Percentiles rank a stretch among this genome's conserved stretches.
Evolutionary conservation across 1,140 invertebrate genomes (phyloP).

Genomic region (Streblospio benedicti): DNA sequence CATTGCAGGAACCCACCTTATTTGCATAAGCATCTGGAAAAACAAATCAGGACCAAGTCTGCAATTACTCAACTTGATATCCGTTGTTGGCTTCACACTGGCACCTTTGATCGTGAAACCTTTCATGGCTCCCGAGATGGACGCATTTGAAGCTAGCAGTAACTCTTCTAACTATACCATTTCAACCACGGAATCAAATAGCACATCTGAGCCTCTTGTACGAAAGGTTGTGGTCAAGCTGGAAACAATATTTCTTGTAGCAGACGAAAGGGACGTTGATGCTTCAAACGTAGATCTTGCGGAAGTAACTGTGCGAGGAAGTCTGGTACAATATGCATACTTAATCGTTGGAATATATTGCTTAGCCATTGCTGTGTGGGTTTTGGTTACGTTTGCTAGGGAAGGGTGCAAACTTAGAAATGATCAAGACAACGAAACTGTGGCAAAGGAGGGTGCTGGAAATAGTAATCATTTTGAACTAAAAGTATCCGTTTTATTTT

Average conservation of each 20-base stretch:
- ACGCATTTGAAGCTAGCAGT: too few relatives aligned
- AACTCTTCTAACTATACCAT: too few relatives aligned
- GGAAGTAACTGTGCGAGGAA: too few relatives aligned
- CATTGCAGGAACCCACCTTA: not conserved
- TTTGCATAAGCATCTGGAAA: not conserved
- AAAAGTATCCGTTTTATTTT: not conserved
- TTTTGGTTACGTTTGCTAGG: not conserved
- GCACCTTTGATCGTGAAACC: slow-evolving; percentile 1
- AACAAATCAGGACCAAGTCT: not conserved
- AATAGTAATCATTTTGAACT: not conserved
- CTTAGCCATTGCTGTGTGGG: too few relatives aligned
- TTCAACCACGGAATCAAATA: too few relatives aligned
- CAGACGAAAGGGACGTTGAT: too few relatives aligned
- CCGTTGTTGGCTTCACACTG: not conserved
- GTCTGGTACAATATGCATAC: too few relatives aligned
- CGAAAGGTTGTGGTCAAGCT: too few relatives aligned
- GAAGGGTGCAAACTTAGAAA: not conserved
- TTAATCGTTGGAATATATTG: too few relatives aligned
- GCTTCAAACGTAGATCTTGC: too few relatives aligned
- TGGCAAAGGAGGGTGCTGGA: not conserved
- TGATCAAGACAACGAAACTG: not conserved
- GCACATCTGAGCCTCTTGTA: too few relatives aligned
- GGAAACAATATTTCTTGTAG: too few relatives aligned
- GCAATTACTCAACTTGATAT: not conserved
- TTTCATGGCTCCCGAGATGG: not conserved